A percentile compares a stretch with the other conserved stretches of the same genome.
These are phyloP conservation scores for Acanthiza pusilla DNA, from an alignment of 2,797 vertebrate species.

Conservation along the genomic window DNA sequence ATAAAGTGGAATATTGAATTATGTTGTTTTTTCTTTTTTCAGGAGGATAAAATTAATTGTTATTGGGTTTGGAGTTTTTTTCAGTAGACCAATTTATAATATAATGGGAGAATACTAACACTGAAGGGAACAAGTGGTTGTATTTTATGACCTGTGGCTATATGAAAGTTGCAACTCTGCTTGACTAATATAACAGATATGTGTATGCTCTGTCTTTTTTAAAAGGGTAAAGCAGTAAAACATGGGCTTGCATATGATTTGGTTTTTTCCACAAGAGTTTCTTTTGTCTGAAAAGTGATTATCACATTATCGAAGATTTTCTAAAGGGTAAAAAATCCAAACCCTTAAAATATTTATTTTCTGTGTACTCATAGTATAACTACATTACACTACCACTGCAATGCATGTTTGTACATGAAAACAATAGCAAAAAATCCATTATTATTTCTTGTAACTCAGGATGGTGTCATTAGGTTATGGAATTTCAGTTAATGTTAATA, in stretches of 20 bases:
- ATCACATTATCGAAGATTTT: not conserved
- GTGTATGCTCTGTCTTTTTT: not conserved
- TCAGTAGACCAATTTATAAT: not conserved
- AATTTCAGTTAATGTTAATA: not conserved
- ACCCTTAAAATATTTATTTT: not conserved
- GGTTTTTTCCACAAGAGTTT: not conserved
- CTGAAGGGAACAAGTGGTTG: not conserved
- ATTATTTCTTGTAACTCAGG: not conserved
- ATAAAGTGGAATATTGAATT: not conserved
- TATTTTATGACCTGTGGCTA: not conserved
- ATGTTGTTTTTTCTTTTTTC: not conserved
- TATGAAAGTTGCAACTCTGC: not conserved
- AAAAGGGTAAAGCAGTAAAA: not conserved
- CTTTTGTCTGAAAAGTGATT: not conserved
- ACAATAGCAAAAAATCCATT: not conserved
- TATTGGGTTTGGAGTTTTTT: accelerated
- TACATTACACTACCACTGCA: not conserved
- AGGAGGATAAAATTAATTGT: not conserved
- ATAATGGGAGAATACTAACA: not conserved
- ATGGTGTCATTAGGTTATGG: not conserved
- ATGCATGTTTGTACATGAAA: not conserved
- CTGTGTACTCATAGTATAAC: not conserved
- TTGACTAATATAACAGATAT: not conserved
- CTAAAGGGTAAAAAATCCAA: not conserved
- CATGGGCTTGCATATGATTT: not conserved